These are phyloP conservation scores for Amphilophus citrinellus DNA, from an alignment of 2,113 vertebrate genomes.

Conservation along the genomic window DNA sequence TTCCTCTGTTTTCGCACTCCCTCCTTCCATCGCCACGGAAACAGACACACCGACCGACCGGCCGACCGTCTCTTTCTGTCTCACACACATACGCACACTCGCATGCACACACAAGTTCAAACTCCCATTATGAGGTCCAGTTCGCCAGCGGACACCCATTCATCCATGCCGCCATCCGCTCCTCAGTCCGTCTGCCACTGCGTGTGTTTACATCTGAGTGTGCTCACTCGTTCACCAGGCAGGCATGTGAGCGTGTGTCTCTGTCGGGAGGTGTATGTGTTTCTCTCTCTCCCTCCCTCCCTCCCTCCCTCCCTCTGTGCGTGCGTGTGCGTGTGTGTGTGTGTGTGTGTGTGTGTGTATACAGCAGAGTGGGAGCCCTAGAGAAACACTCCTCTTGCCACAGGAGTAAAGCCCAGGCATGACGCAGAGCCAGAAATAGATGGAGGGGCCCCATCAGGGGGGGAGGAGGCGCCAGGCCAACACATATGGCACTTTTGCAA, in stretches of 20 bases:
- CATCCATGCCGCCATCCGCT: slow-evolving; percentile 23
- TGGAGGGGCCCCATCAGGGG: slow-evolving; percentile 91
- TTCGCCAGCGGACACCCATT: slow-evolving; percentile 15
- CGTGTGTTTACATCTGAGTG: slow-evolving; percentile 65
- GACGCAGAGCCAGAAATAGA: slow-evolving; percentile 99
- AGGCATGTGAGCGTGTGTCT: slow-evolving; percentile 27
- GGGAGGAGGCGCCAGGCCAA: slow-evolving; percentile 85
- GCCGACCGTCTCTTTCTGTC: slow-evolving; percentile 1
- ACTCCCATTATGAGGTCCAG: slow-evolving; percentile 34
- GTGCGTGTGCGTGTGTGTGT: background rate
- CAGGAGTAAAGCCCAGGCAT: slow-evolving; percentile 99
- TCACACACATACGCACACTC: slow-evolving; percentile 16
- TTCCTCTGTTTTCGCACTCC: slow-evolving; percentile 77
- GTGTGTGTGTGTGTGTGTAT: slow-evolving; percentile 34
- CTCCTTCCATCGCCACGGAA: slow-evolving; percentile 59
- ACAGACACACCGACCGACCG: slow-evolving; percentile 44
- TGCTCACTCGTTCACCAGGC: slow-evolving; percentile 46
- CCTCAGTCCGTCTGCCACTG: slow-evolving; percentile 27
- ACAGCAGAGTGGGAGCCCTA: slow-evolving; percentile 90
- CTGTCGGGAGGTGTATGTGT: slow-evolving; percentile 38
- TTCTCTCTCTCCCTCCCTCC: background rate
- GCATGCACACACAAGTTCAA: slow-evolving; percentile 33
- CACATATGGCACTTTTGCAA: slow-evolving; percentile 88
- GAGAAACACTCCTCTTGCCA: slow-evolving; percentile 98
- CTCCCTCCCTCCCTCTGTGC: background rate